Conservation (phyloP, 2,113 vertebrate genomes). For the Shinisaurus crocodilurus region DNA sequence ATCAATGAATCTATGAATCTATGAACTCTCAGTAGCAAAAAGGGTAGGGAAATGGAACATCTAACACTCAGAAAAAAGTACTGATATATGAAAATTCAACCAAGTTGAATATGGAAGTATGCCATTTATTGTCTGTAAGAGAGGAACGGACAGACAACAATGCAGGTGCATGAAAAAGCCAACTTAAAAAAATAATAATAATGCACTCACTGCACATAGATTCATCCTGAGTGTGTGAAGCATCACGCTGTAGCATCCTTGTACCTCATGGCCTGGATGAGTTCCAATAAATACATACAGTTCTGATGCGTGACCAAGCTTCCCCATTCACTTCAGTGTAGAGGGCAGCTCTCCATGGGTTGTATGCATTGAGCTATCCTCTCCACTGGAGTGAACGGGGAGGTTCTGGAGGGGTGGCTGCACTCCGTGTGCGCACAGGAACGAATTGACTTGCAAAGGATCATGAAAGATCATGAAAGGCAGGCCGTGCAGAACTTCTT, state of each 20-base stretch:
- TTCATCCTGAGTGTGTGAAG: neutral
- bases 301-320: neutral
- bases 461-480: no score
- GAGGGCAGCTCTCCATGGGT: neutral
- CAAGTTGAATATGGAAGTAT: conserved; percentile 16
- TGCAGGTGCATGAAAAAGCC: conserved; percentile 3
- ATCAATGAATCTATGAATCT: no score
- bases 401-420: neutral
- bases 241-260: neutral
- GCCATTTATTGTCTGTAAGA: neutral
- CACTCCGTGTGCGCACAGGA: no score
- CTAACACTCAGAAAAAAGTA: neutral
- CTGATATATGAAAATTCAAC: conserved; percentile 29
- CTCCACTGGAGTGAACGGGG: neutral
- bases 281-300: neutral
- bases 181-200: no score
- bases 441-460: no score
- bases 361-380: neutral
- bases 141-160: conserved; percentile 29
- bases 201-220: neutral
- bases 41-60: neutral
- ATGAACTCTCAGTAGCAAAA: conserved; percentile 22
- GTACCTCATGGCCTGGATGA: neutral
- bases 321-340: neutral
- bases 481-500: no score